Percentiles rank a stretch among this genome's conserved stretches.
Conservation (phyloP, 92 coral and sea anemone species). For the Phenganax stokvisi region DNA sequence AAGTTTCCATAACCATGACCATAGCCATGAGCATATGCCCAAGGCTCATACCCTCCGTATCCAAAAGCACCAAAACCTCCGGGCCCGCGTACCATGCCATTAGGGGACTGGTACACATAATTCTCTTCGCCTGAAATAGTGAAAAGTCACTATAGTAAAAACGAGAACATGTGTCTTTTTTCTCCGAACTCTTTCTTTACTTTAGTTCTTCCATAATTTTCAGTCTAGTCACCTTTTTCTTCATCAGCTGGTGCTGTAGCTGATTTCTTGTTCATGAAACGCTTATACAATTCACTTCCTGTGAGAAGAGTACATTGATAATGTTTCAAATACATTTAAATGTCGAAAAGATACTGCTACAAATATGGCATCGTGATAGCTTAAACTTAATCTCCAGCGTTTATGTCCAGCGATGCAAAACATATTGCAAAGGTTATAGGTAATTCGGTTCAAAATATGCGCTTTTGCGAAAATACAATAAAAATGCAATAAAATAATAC, state of each 20-base stretch:
- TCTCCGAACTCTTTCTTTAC: neutral
- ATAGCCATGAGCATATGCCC: neutral
- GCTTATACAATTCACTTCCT: slow-evolving; percentile 7
- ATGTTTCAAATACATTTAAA: neutral
- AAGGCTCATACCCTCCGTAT: neutral
- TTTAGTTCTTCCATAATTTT: neutral
- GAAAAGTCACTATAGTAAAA: too few species aligned
- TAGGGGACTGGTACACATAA: slow-evolving; percentile 21
- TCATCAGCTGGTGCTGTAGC: neutral
- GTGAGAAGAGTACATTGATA: neutral
- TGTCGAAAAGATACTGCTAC: too few species aligned
- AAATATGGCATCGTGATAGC: too few species aligned
- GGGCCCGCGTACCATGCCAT: neutral
- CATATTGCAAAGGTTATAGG: too few species aligned
- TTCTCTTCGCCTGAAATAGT: neutral
- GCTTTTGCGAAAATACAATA: too few species aligned
- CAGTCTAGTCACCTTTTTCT: neutral
- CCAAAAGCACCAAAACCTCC: neutral
- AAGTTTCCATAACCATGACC: neutral
- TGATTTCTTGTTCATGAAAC: neutral
- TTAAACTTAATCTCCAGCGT: too few species aligned
- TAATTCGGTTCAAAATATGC: too few species aligned
- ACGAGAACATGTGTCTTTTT: neutral
- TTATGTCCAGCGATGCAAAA: too few species aligned
- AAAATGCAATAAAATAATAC: too few species aligned